Conservation (phyloP, 2,797 vertebrate species). For the Champsocephalus gunnari region DNA sequence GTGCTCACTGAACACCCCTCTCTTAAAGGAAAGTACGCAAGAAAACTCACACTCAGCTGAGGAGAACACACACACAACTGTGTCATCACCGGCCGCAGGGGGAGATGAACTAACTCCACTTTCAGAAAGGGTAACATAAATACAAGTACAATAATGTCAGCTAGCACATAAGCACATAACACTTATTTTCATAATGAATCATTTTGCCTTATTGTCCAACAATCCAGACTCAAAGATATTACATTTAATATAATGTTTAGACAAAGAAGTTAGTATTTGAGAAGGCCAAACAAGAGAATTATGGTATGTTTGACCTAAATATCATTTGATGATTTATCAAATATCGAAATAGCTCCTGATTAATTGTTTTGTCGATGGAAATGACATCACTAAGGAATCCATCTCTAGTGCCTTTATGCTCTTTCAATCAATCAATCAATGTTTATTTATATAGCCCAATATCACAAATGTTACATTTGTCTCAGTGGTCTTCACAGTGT, state of each 20-base stretch:
- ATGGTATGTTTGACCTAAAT: too few species aligned
- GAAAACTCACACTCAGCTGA: conserved; percentile 27
- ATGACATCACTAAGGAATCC: not conserved
- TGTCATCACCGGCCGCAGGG: conserved; percentile 19
- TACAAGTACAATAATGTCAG: not conserved
- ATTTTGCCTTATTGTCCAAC: not conserved
- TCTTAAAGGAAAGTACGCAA: conserved; percentile 10
- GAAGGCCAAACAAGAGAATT: not conserved
- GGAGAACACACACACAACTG: conserved; percentile 15
- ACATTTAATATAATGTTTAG: not conserved
- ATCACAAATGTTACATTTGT: too few species aligned
- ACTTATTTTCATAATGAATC: not conserved
- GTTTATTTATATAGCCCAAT: too few species aligned
- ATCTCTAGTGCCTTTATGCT: not conserved
- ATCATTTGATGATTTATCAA: not conserved
- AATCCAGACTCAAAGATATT: not conserved
- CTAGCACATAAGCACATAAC: not conserved
- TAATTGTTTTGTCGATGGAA: not conserved
- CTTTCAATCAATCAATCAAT: too few species aligned
- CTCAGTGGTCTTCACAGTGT: too few species aligned
- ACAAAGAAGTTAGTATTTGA: not conserved
- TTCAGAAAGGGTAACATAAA: conserved; percentile 50
- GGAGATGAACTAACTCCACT: conserved; percentile 28
- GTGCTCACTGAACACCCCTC: not conserved
- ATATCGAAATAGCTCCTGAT: not conserved